These are phyloP conservation scores for Didymodactylos carnosus DNA, from an alignment of 2,888 invertebrate genomes.

Conservation along the genomic window DNA sequence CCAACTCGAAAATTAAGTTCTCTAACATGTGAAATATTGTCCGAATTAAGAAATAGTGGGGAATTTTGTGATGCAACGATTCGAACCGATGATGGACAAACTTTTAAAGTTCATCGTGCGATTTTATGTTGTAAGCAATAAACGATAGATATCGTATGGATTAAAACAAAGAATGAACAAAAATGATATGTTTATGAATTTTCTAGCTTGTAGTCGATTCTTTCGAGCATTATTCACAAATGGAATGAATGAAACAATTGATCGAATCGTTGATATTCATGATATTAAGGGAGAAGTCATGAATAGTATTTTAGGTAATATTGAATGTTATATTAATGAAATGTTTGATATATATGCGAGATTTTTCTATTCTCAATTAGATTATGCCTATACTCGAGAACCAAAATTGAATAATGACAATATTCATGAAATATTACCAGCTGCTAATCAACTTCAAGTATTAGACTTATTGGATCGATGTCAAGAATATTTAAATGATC, in stretches of 20 bases:
- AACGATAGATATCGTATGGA: neutral
- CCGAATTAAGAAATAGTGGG: neutral
- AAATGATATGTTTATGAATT: neutral
- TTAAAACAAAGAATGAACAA: neutral
- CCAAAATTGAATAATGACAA: conserved; percentile 55
- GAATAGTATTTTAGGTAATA: neutral
- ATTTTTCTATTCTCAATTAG: conserved; percentile 36
- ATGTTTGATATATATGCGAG: neutral
- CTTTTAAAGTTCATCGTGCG: conserved; percentile 3
- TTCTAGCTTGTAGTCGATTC: conserved; percentile 59
- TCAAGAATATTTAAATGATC: conserved; percentile 50
- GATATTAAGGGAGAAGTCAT: neutral
- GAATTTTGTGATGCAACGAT: conserved; percentile 1
- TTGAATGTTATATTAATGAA: too few species aligned
- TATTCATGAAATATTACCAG: conserved; percentile 50
- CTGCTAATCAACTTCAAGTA: conserved; percentile 69
- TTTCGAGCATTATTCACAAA: conserved; percentile 71
- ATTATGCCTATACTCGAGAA: conserved; percentile 63
- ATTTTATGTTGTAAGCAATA: conserved; percentile 1
- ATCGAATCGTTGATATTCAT: conserved; percentile 31
- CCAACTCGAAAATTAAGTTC: neutral
- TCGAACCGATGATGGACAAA: neutral
- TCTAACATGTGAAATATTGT: neutral
- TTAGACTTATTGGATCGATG: conserved; percentile 59
- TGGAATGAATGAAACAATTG: conserved; percentile 45